A percentile compares a stretch with the other conserved stretches of the same genome.
Conservation (phyloP, 2,888 invertebrate genomes). For the Melinaea marsaeus region DNA sequence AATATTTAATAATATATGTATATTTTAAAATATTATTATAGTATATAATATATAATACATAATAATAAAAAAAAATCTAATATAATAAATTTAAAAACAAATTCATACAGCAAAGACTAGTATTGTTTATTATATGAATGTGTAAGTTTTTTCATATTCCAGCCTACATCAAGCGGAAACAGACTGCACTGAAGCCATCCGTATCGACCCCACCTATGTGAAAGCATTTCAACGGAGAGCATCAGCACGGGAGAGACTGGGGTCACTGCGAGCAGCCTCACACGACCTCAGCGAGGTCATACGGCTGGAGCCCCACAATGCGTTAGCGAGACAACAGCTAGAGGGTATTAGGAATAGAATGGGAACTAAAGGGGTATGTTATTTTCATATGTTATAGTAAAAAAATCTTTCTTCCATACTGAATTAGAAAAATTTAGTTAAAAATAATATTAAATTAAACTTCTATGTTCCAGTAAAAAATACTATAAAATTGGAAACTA, state of each 20-base stretch:
- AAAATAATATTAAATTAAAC: too few species aligned
- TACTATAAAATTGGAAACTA: too few species aligned
- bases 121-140: too few species aligned
- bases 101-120: too few species aligned
- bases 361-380: constrained; percentile 70
- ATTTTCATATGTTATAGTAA: constrained; percentile 7
- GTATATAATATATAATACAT: too few species aligned
- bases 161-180: constrained; percentile 84
- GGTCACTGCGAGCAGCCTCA: constrained; percentile 84
- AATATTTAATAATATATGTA: too few species aligned
- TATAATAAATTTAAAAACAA: background rate
- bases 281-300: constrained; percentile 84
- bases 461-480: too few species aligned
- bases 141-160: constrained; percentile 21
- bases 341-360: constrained; percentile 74
- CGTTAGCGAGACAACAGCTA: constrained; percentile 80
- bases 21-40: too few species aligned
- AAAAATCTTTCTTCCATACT: too few species aligned
- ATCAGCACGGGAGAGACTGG: constrained; percentile 83
- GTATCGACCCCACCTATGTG: constrained; percentile 86
- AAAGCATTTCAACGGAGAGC: constrained; percentile 92
- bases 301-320: constrained; percentile 87
- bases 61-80: background rate
- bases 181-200: constrained; percentile 89
- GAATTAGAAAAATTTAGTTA: too few species aligned